These are phyloP conservation scores for Emmelina monodactyla DNA, from an alignment of 2,888 invertebrate species.

Conservation along the genomic window DNA sequence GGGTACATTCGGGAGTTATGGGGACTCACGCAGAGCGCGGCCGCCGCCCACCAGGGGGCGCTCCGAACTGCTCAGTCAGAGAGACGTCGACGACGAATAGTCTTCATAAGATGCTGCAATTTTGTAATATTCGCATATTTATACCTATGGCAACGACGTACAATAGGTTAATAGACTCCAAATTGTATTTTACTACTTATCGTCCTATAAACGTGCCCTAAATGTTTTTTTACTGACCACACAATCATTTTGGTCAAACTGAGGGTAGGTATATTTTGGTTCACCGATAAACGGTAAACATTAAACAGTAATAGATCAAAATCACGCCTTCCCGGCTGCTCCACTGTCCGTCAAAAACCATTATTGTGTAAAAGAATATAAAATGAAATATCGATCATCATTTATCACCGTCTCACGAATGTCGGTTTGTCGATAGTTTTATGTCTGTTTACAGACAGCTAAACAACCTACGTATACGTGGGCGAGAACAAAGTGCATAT, in stretches of 20 bases:
- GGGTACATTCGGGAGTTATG: too few species aligned
- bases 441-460: too few species aligned
- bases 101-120: conserved; percentile 77
- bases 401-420: neutral
- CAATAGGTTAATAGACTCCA: conserved; percentile 43
- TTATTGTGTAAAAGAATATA: neutral
- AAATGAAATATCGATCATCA: neutral
- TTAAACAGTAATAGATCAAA: too few species aligned
- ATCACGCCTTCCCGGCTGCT: too few species aligned
- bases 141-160: conserved; percentile 60
- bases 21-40: conserved; percentile 59
- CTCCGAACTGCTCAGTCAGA: conserved; percentile 66
- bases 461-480: too few species aligned
- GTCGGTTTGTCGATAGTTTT: neutral
- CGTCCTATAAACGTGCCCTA: too few species aligned
- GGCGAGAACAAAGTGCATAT: too few species aligned
- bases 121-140: conserved; percentile 64
- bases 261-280: too few species aligned
- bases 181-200: conserved; percentile 10
- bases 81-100: conserved; percentile 76
- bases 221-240: too few species aligned
- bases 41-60: conserved; percentile 52
- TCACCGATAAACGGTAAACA: too few species aligned
- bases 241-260: too few species aligned
- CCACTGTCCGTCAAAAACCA: too few species aligned